A percentile compares a stretch with the other conserved stretches of the same genome.
Conservation (phyloP, 2,113 vertebrate species). For the Lathamus discolor region DNA sequence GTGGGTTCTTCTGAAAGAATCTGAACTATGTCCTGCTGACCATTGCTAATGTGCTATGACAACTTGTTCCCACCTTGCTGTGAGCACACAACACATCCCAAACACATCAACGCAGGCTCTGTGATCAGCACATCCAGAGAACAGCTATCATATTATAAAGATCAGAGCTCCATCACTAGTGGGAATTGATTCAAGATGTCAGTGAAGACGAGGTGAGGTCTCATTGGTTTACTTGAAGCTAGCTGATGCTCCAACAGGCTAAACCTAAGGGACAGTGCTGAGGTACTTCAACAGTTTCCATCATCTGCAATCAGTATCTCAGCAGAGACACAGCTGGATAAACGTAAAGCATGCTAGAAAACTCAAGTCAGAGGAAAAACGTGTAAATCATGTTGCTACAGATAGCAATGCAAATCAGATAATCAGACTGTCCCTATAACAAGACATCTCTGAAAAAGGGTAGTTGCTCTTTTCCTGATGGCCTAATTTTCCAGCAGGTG, state of each 20-base stretch:
- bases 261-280: neutral
- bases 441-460: neutral
- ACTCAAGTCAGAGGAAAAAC: neutral
- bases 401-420: neutral
- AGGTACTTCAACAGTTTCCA: neutral
- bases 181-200: neutral
- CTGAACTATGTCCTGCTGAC: neutral
- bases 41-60: neutral
- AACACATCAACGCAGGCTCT: neutral
- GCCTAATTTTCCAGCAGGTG: neutral
- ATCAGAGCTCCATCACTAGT: neutral
- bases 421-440: neutral
- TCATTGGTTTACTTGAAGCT: neutral
- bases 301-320: neutral
- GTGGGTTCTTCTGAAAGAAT: neutral
- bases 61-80: neutral
- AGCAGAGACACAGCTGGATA: neutral
- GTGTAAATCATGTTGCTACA: neutral
- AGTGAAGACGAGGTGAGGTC: neutral
- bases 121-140: neutral
- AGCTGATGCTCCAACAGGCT: neutral
- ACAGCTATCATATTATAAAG: neutral
- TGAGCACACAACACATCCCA: neutral
- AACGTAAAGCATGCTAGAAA: neutral
- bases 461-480: fast-evolving